A percentile compares a stretch with the other conserved stretches of the same genome.
Evolutionary conservation across 1,140 invertebrate species (phyloP).

Genomic region (Acromyrmex charruanus): DNA sequence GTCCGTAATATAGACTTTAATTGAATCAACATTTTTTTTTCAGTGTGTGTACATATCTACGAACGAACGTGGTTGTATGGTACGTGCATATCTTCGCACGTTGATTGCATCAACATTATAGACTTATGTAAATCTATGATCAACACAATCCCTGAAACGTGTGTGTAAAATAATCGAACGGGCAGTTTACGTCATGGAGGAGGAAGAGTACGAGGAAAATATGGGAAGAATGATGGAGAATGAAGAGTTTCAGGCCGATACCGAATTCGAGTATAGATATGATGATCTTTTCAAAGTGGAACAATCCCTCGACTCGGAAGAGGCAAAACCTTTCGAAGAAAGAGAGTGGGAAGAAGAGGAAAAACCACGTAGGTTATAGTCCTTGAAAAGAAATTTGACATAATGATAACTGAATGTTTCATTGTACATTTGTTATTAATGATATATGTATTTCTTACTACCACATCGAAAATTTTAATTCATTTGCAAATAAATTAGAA

Average conservation of each 20-base stretch:
- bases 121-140: neutral
- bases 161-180: slow-evolving; percentile 28
- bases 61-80: neutral
- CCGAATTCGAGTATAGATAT: neutral
- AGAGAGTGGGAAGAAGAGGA: neutral
- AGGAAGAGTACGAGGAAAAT: neutral
- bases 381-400: neutral
- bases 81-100: neutral
- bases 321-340: slow-evolving; percentile 19
- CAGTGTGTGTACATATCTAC: neutral
- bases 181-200: slow-evolving; percentile 32
- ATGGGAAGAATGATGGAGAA: neutral
- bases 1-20: no score
- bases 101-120: neutral
- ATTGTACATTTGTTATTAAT: neutral
- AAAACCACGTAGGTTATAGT: slow-evolving; percentile 15
- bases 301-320: neutral
- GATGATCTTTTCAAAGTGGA: slow-evolving; percentile 34
- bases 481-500: neutral
- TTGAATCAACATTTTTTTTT: no score
- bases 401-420: neutral
- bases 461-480: neutral
- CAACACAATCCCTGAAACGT: neutral
- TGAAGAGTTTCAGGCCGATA: neutral
- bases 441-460: neutral